A percentile compares a stretch with the other conserved stretches of the same genome.
phyloP scores from a whole-genome alignment of 2,113 vertebrate species.

The Rostratula benghalensis region DNA sequence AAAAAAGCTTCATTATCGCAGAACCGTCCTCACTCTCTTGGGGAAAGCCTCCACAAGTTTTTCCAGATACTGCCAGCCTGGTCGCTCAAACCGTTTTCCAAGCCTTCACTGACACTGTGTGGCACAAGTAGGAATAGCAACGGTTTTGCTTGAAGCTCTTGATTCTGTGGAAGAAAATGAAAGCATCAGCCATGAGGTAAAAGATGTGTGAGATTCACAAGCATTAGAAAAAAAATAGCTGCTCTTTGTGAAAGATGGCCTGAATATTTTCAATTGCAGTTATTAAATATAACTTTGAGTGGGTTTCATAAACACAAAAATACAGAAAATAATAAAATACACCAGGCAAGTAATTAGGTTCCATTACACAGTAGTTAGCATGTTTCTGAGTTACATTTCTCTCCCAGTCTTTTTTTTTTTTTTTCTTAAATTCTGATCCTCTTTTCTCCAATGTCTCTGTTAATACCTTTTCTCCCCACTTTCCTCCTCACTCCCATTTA shows the following conservation, averaged over 20 bases:
- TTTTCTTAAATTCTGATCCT: neutral
- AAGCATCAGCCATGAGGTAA: neutral
- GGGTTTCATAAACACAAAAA: neutral
- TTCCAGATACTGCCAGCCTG: neutral
- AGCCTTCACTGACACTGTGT: conserved; percentile 70
- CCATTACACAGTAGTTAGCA: neutral
- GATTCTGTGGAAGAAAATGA: neutral
- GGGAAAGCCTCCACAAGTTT: neutral
- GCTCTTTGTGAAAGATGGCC: neutral
- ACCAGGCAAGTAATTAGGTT: neutral
- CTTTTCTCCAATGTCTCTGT: neutral
- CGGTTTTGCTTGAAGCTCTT: neutral
- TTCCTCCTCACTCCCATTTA: neutral
- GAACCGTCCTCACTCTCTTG: neutral
- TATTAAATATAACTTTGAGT: neutral
- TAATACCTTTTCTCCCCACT: neutral
- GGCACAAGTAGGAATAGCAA: conserved; percentile 62
- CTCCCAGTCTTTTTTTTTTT: no score
- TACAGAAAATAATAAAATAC: neutral
- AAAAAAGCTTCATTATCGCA: neutral
- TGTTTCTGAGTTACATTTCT: neutral
- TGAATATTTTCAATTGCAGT: neutral
- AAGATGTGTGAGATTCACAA: neutral
- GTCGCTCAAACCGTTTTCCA: neutral
- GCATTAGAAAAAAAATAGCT: neutral